Evolutionary conservation across 2,113 vertebrate genomes (phyloP).

Genomic region (Ranitomeya imitator): DNA sequence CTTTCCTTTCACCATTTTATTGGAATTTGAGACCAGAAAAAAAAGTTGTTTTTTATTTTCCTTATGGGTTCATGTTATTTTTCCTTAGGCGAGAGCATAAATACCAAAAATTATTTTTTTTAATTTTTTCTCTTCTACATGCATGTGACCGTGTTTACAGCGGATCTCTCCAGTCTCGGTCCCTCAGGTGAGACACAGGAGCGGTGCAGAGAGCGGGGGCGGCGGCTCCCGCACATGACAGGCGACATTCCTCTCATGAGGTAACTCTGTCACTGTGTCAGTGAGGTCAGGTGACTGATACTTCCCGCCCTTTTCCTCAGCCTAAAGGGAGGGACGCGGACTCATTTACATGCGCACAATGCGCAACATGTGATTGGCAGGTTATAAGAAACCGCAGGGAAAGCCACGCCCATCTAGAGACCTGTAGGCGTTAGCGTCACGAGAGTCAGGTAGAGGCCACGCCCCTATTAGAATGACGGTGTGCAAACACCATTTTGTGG

Average conservation of each 20-base stretch:
- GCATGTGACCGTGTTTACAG: too few relatives aligned
- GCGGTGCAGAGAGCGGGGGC: background rate
- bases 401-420: background rate
- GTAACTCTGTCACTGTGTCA: background rate
- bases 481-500: background rate
- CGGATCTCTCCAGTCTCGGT: background rate
- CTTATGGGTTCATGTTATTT: too few relatives aligned
- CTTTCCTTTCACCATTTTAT: too few relatives aligned
- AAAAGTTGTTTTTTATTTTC: too few relatives aligned
- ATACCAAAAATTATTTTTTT: too few relatives aligned
- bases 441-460: background rate
- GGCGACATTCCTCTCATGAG: background rate
- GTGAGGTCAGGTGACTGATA: background rate
- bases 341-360: background rate
- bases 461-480: background rate
- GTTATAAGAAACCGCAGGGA: background rate
- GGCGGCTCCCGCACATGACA: background rate
- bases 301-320: slow-evolving; percentile 1
- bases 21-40: too few relatives aligned
- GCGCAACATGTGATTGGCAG: background rate
- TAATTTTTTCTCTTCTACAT: too few relatives aligned
- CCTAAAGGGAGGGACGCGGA: background rate
- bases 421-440: too few relatives aligned
- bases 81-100: too few relatives aligned
- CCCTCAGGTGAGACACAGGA: background rate